Evolutionary conservation across 2,797 vertebrate genomes (phyloP).

Genomic region (Trichosurus vulpecula): DNA sequence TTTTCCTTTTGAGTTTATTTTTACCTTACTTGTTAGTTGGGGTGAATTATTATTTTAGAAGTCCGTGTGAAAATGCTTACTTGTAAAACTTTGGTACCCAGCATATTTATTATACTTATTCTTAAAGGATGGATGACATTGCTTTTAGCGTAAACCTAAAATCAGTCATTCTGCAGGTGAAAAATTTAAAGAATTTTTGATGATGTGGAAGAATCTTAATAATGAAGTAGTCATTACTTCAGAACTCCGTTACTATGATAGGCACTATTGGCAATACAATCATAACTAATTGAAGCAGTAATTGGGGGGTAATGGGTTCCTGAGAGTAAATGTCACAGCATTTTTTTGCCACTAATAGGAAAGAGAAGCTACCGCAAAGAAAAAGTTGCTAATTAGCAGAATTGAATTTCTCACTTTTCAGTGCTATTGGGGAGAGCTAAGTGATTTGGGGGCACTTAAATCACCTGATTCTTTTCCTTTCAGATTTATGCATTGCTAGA

Average conservation of each 20-base stretch:
- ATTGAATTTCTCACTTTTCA: conserved; percentile 29
- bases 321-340: conserved; percentile 51
- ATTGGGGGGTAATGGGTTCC: conserved; percentile 25
- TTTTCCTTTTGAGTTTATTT: conserved; percentile 40
- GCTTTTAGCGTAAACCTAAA: conserved; percentile 36
- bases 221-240: conserved; percentile 59
- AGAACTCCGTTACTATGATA: conserved; percentile 17
- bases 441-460: conserved; percentile 58
- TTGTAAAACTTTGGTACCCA: conserved; percentile 28
- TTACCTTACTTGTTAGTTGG: conserved; percentile 38
- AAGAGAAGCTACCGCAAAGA: conserved; percentile 29
- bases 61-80: conserved; percentile 33
- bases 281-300: conserved; percentile 39
- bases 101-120: conserved; percentile 34
- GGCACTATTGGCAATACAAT: conserved; percentile 19
- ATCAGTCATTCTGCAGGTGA: conserved; percentile 55
- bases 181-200: conserved; percentile 53
- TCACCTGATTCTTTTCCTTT: conserved; percentile 49
- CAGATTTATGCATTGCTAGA: conserved; percentile 45
- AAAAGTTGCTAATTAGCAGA: conserved; percentile 67
- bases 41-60: conserved; percentile 57
- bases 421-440: conserved; percentile 51
- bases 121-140: conserved; percentile 47
- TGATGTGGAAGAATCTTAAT: conserved; percentile 49
- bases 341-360: conserved; percentile 21